Base-by-base conservation (phyloP, 2,113 vertebrate genomes). In the Leucopsar rothschildi region DNA sequence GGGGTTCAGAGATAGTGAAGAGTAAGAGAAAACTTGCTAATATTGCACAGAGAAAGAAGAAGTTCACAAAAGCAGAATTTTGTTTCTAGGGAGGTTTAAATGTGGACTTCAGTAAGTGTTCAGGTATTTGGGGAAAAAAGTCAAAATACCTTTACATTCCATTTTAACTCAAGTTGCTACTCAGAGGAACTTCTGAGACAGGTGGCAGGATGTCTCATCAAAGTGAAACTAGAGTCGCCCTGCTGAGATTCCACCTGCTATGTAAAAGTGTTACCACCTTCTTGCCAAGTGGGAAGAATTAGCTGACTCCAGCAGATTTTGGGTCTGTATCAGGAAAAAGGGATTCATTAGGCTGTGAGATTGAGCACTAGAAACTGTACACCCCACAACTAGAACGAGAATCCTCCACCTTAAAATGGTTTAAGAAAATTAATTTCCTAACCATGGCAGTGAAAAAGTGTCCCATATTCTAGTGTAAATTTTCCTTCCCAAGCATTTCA, bases 191-290 rank as follows among this genome's bases (percentile, higher is more conserved):
- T 94, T 81, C 71, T 69, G 82, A 81, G 82, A 73, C 82, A 93
- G 88, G 82, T 92, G 85, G 85, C 63, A 73, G 82, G 88, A 86
- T 77, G 71, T 69, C 56, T 96, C 63, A 80, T 82, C 57, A 68
- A 87, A 93, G 66, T 29, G 63, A 75, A 93, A 86, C 85, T 18
- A 61, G 78, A 79, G 37, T 52, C 49, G 47, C 16, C 88, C 85
- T 73, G 88, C 95, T 88, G 95, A 92, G 88, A 69, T 81, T 80
- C 92, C 92, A 93, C 88, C 95, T 95, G 95, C 86, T 81, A 53
- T 13, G 12, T 39, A 22, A 19, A 88, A 82, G 75, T 27, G 31
- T 69, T 65, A 14, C 35, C 39, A 53, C n/a, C 25, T 37, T 82
- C 61, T 60, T 85, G 82, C 75, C 93, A 86, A 86, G 47, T 4